Evolutionary conservation across 1,140 invertebrate genomes (phyloP).

Genomic region (Pseudomyrmex pallidus): DNA sequence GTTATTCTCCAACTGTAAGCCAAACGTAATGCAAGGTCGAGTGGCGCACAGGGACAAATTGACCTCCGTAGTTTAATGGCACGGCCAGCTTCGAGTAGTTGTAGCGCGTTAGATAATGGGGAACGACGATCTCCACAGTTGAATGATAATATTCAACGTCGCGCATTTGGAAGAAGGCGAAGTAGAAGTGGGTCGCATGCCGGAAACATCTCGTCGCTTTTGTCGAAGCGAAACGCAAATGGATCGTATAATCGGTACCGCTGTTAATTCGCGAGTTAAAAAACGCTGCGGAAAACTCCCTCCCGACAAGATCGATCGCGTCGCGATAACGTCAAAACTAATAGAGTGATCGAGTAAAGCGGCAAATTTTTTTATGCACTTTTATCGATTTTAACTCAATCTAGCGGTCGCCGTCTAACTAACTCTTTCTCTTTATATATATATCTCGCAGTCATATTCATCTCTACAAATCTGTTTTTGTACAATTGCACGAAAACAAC

Average conservation of each 20-base stretch:
- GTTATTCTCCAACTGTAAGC: slow-evolving; percentile 59
- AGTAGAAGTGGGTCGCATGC: slow-evolving; percentile 62
- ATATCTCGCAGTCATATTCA: background rate
- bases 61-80: slow-evolving; percentile 73
- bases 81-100: slow-evolving; percentile 69
- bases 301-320: slow-evolving; percentile 45
- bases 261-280: slow-evolving; percentile 66
- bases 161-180: slow-evolving; percentile 48
- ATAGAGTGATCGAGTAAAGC: slow-evolving; percentile 39
- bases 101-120: slow-evolving; percentile 65
- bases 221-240: slow-evolving; percentile 63
- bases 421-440: no score
- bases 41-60: slow-evolving; percentile 66
- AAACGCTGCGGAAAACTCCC: slow-evolving; percentile 37
- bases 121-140: slow-evolving; percentile 41
- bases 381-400: slow-evolving; percentile 18
- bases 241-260: slow-evolving; percentile 72
- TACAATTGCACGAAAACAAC: background rate
- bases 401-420: background rate
- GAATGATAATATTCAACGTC: slow-evolving; percentile 71
- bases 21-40: slow-evolving; percentile 60
- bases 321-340: slow-evolving; percentile 51
- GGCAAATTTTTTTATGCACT: slow-evolving; percentile 24
- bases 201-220: slow-evolving; percentile 51
- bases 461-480: background rate